A percentile compares a stretch with the other conserved stretches of the same genome.
Conservation (phyloP, 2,113 vertebrate genomes). For the Tylochromis polylepis region DNA sequence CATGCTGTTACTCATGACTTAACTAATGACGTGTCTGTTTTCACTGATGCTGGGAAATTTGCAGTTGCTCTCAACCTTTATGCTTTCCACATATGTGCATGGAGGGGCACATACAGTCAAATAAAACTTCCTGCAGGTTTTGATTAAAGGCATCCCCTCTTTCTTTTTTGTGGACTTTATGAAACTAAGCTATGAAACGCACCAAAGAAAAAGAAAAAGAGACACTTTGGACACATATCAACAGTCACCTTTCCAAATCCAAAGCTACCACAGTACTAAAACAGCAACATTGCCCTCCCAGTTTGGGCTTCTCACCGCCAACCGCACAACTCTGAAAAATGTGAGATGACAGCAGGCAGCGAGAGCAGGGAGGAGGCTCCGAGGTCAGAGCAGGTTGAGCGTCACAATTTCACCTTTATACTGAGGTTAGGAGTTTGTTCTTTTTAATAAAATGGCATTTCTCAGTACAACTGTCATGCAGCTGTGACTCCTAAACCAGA, state of each 20-base stretch:
- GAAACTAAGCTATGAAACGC: neutral
- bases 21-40: neutral
- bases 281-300: neutral
- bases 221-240: neutral
- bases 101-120: neutral
- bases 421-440: neutral
- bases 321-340: neutral
- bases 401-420: neutral
- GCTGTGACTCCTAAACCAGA: constrained; percentile 8
- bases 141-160: neutral
- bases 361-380: neutral
- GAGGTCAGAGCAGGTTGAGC: neutral
- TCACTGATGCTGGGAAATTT: neutral
- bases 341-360: neutral
- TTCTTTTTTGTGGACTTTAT: neutral
- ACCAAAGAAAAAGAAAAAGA: neutral
- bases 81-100: neutral
- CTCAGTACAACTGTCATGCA: neutral
- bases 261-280: neutral
- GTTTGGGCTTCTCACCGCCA: neutral
- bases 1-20: neutral
- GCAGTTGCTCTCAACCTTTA: neutral
- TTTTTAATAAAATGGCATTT: neutral
- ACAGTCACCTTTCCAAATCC: neutral
- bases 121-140: neutral